Conservation (phyloP, 2,888 invertebrate species). For the Drosophila anceps region DNA sequence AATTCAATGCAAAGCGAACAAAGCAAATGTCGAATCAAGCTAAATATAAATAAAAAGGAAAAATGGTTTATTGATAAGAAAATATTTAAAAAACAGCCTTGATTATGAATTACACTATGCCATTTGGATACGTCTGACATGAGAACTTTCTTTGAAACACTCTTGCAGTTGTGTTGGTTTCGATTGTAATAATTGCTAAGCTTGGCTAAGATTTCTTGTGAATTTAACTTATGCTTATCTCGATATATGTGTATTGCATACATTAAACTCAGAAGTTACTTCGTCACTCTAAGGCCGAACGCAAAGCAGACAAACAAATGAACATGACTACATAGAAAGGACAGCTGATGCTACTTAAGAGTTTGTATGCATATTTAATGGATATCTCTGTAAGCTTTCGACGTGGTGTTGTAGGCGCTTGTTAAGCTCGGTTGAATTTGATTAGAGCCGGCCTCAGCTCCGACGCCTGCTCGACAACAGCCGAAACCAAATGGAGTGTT, state of each 20-base stretch:
- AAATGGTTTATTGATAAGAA: neutral
- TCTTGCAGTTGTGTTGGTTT: neutral
- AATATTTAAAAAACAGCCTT: neutral
- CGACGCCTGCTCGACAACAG: slow-evolving; percentile 1
- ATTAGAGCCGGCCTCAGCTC: slow-evolving; percentile 14
- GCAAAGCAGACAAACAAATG: neutral
- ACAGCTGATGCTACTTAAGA: neutral
- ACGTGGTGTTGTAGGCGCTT: neutral
- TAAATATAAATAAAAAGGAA: neutral
- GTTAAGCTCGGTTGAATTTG: slow-evolving; percentile 19
- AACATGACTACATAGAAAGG: neutral
- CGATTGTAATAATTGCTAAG: neutral
- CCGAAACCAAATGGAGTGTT: slow-evolving; percentile 7
- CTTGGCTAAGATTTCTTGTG: neutral
- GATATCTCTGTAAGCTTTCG: neutral
- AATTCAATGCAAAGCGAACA: neutral
- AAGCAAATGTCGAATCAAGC: neutral
- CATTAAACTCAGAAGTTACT: neutral
- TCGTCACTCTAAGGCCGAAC: no score
- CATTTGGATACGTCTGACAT: neutral
- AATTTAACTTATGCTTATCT: neutral
- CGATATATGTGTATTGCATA: neutral
- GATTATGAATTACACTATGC: neutral
- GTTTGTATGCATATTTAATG: neutral
- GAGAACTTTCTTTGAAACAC: no score